Conservation (phyloP, 1,140 invertebrate genomes). For the Mycetomoellerius zeteki region DNA sequence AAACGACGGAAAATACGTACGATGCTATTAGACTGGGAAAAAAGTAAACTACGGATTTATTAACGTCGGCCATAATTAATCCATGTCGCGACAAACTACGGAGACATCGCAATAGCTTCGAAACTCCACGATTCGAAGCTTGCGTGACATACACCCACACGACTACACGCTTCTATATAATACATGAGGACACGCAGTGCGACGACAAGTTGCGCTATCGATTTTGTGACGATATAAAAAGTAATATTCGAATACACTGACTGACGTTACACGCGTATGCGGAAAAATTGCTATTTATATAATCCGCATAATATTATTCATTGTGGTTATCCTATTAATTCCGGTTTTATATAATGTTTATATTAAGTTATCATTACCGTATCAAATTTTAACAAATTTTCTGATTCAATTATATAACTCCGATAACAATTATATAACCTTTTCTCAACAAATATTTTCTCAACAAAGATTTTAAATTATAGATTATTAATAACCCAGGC, state of each 20-base stretch:
- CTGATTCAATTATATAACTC: background rate
- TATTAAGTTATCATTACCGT: background rate
- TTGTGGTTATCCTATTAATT: slow-evolving; percentile 5
- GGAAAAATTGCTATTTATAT: slow-evolving; percentile 16
- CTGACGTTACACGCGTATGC: background rate
- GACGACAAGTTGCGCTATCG: slow-evolving; percentile 36
- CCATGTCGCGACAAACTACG: slow-evolving; percentile 41
- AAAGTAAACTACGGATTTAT: slow-evolving; percentile 38
- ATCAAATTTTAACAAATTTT: slow-evolving; percentile 20
- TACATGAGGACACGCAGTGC: slow-evolving; percentile 39
- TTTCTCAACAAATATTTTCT: background rate
- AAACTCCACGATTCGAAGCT: slow-evolving; percentile 32
- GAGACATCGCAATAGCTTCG: slow-evolving; percentile 42
- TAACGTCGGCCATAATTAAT: slow-evolving; percentile 50
- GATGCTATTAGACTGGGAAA: background rate
- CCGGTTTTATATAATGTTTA: background rate
- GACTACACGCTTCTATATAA: slow-evolving; percentile 19
- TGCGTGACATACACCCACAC: slow-evolving; percentile 22
- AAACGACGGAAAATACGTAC: background rate
- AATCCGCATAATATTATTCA: slow-evolving; percentile 14
- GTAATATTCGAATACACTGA: slow-evolving; percentile 18
- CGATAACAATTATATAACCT: no score
- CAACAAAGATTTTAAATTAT: background rate
- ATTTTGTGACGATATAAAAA: slow-evolving; percentile 43
- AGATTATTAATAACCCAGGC: background rate